Evolutionary conservation across 2,113 vertebrate genomes (phyloP).

Genomic region (Brachionichthys hirsutus): DNA sequence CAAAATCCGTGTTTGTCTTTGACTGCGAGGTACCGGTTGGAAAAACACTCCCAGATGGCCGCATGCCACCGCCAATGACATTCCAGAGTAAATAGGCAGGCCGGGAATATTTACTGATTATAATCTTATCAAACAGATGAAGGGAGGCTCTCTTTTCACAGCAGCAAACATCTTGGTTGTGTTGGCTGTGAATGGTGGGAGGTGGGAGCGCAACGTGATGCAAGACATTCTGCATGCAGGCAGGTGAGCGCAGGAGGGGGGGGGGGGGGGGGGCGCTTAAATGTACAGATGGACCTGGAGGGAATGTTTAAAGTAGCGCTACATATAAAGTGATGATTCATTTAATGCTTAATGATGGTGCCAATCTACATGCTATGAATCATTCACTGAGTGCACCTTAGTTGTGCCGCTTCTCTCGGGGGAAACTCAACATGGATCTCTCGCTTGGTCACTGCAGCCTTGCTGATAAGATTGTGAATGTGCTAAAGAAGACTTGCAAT

Average conservation of each 20-base stretch:
- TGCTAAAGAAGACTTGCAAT: slow-evolving; percentile 4
- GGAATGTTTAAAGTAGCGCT: neutral
- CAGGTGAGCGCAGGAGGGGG: slow-evolving; percentile 4
- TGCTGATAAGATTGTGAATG: neutral
- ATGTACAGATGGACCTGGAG: neutral
- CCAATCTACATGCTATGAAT: slow-evolving; percentile 3
- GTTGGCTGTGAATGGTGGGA: neutral
- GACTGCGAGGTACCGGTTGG: slow-evolving; percentile 48
- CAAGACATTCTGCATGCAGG: slow-evolving; percentile 2
- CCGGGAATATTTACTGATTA: slow-evolving; percentile 69
- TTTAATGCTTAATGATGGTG: slow-evolving; percentile 3
- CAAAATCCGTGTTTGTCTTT: slow-evolving; percentile 68
- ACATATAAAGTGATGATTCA: slow-evolving; percentile 1
- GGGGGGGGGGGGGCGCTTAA: neutral
- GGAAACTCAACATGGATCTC: slow-evolving; percentile 33
- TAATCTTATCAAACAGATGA: slow-evolving; percentile 70
- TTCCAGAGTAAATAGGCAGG: slow-evolving; percentile 63
- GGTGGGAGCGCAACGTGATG: neutral
- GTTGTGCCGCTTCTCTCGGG: slow-evolving; percentile 13
- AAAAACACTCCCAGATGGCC: slow-evolving; percentile 68
- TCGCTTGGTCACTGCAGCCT: slow-evolving; percentile 26
- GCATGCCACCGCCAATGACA: slow-evolving; percentile 46
- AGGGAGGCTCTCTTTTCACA: slow-evolving; percentile 25
- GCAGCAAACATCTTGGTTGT: slow-evolving; percentile 32
- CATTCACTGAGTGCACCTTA: neutral